Evolutionary conservation across 2,113 vertebrate species (phyloP).

Genomic region (Callospermophilus lateralis): DNA sequence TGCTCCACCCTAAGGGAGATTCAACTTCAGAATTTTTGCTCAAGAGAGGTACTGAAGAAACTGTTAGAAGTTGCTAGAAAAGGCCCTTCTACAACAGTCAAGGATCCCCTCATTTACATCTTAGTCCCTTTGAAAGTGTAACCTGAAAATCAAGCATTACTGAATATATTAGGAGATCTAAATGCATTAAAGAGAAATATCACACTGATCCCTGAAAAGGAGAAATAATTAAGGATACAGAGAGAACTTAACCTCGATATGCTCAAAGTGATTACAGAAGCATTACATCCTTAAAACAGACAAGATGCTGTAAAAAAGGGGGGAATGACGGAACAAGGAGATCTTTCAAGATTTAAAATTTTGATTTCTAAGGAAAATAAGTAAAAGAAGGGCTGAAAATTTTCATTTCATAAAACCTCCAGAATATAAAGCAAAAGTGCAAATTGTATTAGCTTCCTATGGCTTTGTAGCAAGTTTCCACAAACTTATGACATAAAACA

Average conservation of each 20-base stretch:
- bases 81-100: background rate
- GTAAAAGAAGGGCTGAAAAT: background rate
- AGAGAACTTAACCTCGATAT: background rate
- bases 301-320: background rate
- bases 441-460: background rate
- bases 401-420: background rate
- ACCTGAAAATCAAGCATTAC: background rate
- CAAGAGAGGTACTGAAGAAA: background rate
- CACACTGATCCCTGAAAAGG: background rate
- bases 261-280: background rate
- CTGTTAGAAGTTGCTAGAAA: background rate
- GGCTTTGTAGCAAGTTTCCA: background rate
- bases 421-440: background rate
- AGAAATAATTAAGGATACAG: background rate
- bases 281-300: background rate
- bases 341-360: background rate
- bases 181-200: conserved; percentile 34
- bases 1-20: background rate
- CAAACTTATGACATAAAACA: background rate
- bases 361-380: background rate
- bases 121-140: background rate
- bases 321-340: background rate
- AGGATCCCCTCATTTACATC: background rate
- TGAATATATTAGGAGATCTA: background rate
- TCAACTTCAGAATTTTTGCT: background rate